Evolutionary conservation across 2,888 invertebrate genomes (phyloP).

Genomic region (Acanthosoma haemorrhoidale): DNA sequence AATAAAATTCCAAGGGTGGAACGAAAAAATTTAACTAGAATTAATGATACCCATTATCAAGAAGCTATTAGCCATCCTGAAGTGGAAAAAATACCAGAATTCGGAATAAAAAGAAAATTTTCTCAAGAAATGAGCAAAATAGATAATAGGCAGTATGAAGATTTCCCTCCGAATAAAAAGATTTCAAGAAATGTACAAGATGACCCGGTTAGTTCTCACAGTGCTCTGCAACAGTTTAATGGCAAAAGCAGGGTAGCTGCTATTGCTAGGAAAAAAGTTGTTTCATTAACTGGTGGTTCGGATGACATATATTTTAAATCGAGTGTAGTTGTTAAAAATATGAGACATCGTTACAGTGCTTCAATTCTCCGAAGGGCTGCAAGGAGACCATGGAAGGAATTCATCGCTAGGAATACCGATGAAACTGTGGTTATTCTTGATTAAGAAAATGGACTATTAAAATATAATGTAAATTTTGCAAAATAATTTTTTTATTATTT

Average conservation of each 20-base stretch:
- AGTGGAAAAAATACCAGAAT: background rate
- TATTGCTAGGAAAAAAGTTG: background rate
- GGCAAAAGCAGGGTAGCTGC: background rate
- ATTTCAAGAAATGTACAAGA: background rate
- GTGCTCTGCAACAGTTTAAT: background rate
- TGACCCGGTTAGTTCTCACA: background rate
- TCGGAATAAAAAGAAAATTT: conserved; percentile 1
- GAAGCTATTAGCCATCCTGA: background rate
- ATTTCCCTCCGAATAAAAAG: background rate
- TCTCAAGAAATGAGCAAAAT: background rate
- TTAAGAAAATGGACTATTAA: background rate
- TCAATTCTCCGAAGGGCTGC: background rate
- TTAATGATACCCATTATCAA: background rate
- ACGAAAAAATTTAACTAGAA: background rate
- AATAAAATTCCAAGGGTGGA: background rate
- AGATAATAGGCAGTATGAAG: background rate
- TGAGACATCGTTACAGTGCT: background rate
- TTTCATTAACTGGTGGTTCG: background rate
- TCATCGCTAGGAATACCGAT: background rate
- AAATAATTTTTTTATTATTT: too few species aligned
- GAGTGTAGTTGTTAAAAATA: background rate
- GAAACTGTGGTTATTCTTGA: conserved; percentile 4
- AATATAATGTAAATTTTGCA: too few species aligned
- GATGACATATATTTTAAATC: conserved; percentile 3
- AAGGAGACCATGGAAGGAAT: background rate